Conservation (phyloP, 2,888 invertebrate species). For the Athalia cordata region DNA sequence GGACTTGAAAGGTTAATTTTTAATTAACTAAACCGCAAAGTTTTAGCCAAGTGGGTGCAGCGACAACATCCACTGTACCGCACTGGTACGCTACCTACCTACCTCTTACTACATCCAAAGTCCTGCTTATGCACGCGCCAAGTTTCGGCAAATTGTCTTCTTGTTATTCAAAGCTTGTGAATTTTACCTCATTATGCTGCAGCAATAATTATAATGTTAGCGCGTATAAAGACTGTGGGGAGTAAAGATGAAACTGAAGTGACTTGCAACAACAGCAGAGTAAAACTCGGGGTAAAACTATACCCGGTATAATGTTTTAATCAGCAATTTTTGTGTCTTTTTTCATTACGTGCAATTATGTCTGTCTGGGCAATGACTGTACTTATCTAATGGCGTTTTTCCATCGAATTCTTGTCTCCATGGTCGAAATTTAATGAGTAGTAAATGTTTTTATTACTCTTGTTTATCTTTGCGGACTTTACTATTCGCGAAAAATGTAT, state of each 20-base stretch:
- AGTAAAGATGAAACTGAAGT: neutral
- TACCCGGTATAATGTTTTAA: too few relatives aligned
- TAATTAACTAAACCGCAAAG: conserved; percentile 39
- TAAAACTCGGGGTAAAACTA: too few relatives aligned
- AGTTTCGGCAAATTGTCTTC: conserved; percentile 37
- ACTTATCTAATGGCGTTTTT: neutral
- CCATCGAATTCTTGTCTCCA: neutral
- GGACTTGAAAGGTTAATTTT: conserved; percentile 23
- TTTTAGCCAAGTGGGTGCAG: conserved; percentile 28
- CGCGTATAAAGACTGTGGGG: neutral
- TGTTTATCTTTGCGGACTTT: too few relatives aligned
- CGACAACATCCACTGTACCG: conserved; percentile 2
- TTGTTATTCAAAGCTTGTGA: conserved; percentile 37
- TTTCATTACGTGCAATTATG: too few relatives aligned
- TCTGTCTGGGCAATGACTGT: neutral
- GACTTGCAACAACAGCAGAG: too few relatives aligned
- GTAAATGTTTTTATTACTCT: conserved; percentile 1
- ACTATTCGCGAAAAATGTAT: too few relatives aligned
- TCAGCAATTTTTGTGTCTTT: too few relatives aligned
- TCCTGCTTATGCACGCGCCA: conserved; percentile 30
- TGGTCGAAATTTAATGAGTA: conserved; percentile 24
- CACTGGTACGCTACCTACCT: neutral
- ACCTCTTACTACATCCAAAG: neutral
- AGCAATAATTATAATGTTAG: conserved; percentile 31
- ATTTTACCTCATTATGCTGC: neutral